Conservation (phyloP, 2,113 vertebrate species). For the Chinchilla lanigera region DNA sequence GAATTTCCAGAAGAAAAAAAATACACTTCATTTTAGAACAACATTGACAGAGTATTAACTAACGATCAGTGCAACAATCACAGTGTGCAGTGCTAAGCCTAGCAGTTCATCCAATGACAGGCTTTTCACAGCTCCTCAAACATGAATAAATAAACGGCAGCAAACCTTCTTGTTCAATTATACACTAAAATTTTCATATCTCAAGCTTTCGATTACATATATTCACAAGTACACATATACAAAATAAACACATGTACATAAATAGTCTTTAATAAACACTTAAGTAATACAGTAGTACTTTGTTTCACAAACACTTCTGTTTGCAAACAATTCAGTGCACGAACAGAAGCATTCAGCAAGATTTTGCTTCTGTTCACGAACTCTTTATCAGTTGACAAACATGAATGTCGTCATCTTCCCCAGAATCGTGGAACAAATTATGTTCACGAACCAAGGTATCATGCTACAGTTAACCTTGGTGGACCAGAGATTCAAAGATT, state of each 20-base stretch:
- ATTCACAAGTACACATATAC: neutral
- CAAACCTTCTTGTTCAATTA: neutral
- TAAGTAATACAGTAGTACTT: neutral
- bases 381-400: neutral
- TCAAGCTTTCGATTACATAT: neutral
- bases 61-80: constrained; percentile 16
- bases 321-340: too few relatives aligned
- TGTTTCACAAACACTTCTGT: neutral
- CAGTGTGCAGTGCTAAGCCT: neutral
- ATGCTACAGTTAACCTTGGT: neutral
- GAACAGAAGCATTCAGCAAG: neutral
- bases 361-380: neutral
- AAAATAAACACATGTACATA: neutral
- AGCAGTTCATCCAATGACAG: constrained; percentile 14
- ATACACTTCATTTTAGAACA: constrained; percentile 29
- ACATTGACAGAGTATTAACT: neutral
- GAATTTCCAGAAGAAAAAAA: constrained; percentile 29
- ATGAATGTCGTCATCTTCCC: too few relatives aligned
- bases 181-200: neutral
- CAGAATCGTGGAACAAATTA: too few relatives aligned
- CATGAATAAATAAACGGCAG: neutral
- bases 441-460: too few relatives aligned
- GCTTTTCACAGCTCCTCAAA: neutral
- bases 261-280: constrained; percentile 30
- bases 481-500: neutral